Evolutionary conservation across 2,888 invertebrate species (phyloP), one percentile per base, ranked within the genome.

Genomic region (Mimumesa dahlbomi): DNA sequence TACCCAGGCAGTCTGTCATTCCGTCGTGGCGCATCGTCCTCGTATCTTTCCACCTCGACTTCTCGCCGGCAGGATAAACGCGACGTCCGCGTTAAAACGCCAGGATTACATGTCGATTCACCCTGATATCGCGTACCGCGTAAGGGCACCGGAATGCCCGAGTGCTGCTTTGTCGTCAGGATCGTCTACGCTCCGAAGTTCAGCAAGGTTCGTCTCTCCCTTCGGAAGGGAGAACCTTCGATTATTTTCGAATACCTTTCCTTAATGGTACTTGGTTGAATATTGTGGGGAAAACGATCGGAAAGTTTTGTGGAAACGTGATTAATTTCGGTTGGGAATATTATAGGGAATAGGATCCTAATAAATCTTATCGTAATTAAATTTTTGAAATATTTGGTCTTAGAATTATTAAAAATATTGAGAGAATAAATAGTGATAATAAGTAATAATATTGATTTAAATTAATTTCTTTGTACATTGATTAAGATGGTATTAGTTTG

Each of bases 101-200:
- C 34, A n/a, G 59, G 70, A 81, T 80, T 77, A 76, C 75, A 81
- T 81, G 82, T 68, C 79, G 77, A 67, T 79, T 67, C 62, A 46
- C 19, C 50, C 52, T 38, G 70, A 74, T 76, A 79, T 61, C 63
- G 54, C 49, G 48, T 62, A 52, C 63, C 43, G 70, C 45, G 29
- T 38, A 49, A 63, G 49, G 64, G 45, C 54, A 16, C 18, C 62
- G 67, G 48, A 65, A 85, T 85, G 84, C 50, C 75, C 59, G 74
- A 81, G 67, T 82, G 59, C n/a, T n/a, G n/a, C 25, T 59, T 81
- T 62, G 70, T 84, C 71, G 56, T 87, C 58, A 81, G 84, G 73
- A 88, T 88, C 72, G 62, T 82, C 45, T 88, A 88, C 65, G 81
- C 77, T 50, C 86, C 88, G 11, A 82, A 82, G 50, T 85, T 77